These are phyloP conservation scores for Drosophila prolongata DNA, from an alignment of 2,888 invertebrate species.

Conservation along the genomic window DNA sequence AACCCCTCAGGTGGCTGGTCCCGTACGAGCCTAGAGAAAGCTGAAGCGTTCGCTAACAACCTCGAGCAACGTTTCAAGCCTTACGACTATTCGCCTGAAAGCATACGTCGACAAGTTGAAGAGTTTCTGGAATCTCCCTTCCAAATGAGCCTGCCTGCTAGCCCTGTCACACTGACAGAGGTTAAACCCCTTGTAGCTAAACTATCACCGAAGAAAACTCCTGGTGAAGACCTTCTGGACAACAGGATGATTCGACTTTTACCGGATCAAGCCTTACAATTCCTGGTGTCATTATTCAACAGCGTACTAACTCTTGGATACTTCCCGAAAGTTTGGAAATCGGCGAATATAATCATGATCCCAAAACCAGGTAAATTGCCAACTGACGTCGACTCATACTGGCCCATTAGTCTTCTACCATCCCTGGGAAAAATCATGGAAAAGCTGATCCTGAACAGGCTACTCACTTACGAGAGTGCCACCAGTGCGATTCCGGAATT, in stretches of 20 bases:
- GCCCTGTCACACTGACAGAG: background rate
- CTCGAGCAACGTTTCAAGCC: background rate
- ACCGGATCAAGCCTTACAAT: too few relatives aligned
- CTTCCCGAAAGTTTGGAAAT: background rate
- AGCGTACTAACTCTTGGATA: background rate
- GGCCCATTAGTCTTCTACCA: background rate
- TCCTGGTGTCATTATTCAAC: too few relatives aligned
- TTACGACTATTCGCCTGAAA: too few relatives aligned
- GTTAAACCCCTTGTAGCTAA: too few relatives aligned
- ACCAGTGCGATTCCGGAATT: background rate
- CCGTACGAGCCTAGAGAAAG: too few relatives aligned
- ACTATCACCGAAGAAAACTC: too few relatives aligned
- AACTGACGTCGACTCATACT: background rate
- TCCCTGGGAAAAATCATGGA: background rate
- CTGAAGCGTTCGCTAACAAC: too few relatives aligned
- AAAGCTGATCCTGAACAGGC: background rate
- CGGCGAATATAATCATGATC: background rate
- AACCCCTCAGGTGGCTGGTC: too few relatives aligned
- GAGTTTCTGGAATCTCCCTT: too few relatives aligned
- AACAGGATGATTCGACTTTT: too few relatives aligned
- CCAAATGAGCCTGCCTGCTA: background rate
- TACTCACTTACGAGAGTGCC: background rate
- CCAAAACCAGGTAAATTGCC: background rate
- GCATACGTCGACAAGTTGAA: too few relatives aligned
- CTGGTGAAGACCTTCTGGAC: too few relatives aligned